Conservation (phyloP, 2,888 invertebrate genomes). For the Macropis europaea region DNA sequence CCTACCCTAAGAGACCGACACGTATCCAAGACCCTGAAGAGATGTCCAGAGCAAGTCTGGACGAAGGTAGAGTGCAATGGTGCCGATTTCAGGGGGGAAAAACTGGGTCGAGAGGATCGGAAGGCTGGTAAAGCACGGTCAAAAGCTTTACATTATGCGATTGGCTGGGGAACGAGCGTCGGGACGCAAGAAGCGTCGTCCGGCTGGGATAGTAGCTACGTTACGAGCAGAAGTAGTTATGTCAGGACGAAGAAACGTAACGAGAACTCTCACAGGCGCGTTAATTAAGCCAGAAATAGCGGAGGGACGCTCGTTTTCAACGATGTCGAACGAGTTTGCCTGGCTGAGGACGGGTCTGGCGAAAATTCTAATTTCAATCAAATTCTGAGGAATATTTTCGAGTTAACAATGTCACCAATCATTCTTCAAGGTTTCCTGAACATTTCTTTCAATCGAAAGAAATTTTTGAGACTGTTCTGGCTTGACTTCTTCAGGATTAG, state of each 20-base stretch:
- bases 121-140: not conserved
- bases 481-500: too few species aligned
- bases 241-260: conserved; percentile 48
- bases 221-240: conserved; percentile 52
- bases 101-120: conserved; percentile 1
- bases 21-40: too few species aligned
- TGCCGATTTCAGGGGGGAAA: not conserved
- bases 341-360: too few species aligned
- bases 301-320: conserved; percentile 36
- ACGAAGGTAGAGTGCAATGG: not conserved
- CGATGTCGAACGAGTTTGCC: conserved; percentile 38
- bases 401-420: too few species aligned
- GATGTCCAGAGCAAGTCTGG: too few species aligned
- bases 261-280: conserved; percentile 40
- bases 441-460: too few species aligned
- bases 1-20: too few species aligned
- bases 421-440: too few species aligned
- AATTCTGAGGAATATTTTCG: too few species aligned
- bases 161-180: not conserved
- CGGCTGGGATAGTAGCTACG: conserved; percentile 5
- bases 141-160: conserved; percentile 25
- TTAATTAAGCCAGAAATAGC: conserved; percentile 41
- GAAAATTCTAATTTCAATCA: too few species aligned
- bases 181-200: conserved; percentile 26
- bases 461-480: too few species aligned